Conservation (phyloP, 2,797 vertebrate species). For the Craterocephalus amniculus region DNA sequence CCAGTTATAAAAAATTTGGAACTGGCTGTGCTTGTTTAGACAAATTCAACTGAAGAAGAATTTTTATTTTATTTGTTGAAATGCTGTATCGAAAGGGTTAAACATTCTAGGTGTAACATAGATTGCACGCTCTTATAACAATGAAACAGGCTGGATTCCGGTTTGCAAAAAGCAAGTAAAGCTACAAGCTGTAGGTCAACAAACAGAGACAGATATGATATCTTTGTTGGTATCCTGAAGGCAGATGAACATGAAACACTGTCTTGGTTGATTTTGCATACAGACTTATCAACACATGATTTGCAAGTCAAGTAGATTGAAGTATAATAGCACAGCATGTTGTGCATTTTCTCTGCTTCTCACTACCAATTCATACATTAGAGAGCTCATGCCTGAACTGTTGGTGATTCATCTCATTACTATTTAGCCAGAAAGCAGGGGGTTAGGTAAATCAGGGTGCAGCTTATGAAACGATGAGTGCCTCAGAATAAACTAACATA, state of each 20-base stretch:
- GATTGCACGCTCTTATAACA: neutral
- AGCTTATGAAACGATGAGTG: conserved; percentile 27
- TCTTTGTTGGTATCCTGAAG: conserved; percentile 3
- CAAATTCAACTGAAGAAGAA: neutral
- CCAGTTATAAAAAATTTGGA: neutral
- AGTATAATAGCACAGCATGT: conserved; percentile 48
- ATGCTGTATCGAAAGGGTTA: neutral
- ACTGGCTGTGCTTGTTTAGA: neutral
- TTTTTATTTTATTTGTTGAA: conserved; percentile 2
- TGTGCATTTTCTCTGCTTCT: conserved; percentile 29
- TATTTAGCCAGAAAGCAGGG: conserved; percentile 18
- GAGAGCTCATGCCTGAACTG: conserved; percentile 34
- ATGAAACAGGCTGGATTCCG: neutral
- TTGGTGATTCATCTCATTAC: conserved; percentile 35
- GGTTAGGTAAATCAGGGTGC: conserved; percentile 2
- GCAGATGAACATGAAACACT: conserved; percentile 20
- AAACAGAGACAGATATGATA: neutral
- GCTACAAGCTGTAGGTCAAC: neutral
- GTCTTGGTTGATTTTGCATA: conserved; percentile 31
- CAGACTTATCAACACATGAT: conserved; percentile 37
- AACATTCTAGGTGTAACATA: neutral
- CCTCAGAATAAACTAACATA: conserved; percentile 5
- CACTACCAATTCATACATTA: conserved; percentile 31
- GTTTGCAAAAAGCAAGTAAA: neutral
- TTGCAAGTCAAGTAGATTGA: conserved; percentile 59